phyloP scores from a whole-genome alignment of 2,797 vertebrate genomes.

The Dipus sagitta region DNA sequence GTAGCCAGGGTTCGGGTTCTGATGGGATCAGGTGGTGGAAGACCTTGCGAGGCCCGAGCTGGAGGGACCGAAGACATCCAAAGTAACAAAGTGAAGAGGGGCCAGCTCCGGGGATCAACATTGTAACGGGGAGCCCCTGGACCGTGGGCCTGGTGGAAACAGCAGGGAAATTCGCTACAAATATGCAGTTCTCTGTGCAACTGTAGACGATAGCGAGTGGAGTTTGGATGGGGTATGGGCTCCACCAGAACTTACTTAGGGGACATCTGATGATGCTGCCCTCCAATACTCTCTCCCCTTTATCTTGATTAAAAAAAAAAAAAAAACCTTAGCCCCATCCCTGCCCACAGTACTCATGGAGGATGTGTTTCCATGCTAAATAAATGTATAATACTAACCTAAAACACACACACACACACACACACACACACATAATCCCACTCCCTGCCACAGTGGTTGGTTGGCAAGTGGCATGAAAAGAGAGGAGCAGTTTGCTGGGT shows the following conservation, averaged over 20 bases:
- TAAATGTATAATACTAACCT: constrained; percentile 35
- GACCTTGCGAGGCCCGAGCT: neutral
- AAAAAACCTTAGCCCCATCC: neutral
- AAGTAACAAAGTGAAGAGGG: neutral
- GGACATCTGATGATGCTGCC: neutral
- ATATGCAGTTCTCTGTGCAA: constrained; percentile 16
- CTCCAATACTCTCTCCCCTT: neutral
- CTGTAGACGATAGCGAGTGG: neutral
- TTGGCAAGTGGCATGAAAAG: neutral
- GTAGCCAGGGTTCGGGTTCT: neutral
- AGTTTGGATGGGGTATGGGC: neutral
- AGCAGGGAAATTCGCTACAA: neutral
- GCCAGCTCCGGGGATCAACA: neutral
- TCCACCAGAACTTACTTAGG: neutral
- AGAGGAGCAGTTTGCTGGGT: neutral
- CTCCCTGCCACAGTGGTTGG: neutral
- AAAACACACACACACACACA: neutral
- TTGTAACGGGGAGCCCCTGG: neutral
- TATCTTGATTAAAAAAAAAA: neutral
- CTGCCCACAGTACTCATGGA: neutral
- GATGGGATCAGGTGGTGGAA: neutral
- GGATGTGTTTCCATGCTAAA: constrained; percentile 9
- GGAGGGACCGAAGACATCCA: neutral
- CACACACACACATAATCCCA: neutral
- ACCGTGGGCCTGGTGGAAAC: constrained; percentile 20